Percentiles rank a stretch among this genome's conserved stretches.
Conservation (phyloP, 2,113 vertebrate species). For the Hepsetus odoe region DNA sequence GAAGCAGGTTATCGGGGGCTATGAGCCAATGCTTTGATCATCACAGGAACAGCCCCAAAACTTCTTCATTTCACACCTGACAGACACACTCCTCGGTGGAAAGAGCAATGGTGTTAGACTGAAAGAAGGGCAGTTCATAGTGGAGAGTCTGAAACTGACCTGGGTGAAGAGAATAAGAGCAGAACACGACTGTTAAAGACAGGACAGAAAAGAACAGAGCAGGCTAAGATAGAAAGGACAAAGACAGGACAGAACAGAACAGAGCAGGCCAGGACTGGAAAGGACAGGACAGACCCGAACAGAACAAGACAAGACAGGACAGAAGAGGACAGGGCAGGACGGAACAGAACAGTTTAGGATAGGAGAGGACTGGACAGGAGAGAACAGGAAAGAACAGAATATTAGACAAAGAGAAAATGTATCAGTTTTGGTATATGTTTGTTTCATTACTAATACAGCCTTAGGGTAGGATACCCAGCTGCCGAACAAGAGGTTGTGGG, state of each 20-base stretch:
- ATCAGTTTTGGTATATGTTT: too few relatives aligned
- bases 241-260: too few relatives aligned
- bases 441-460: too few relatives aligned
- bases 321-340: too few relatives aligned
- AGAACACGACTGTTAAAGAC: background rate
- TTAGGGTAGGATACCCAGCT: too few relatives aligned
- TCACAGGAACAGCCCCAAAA: constrained; percentile 15
- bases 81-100: constrained; percentile 8
- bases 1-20: constrained; percentile 26
- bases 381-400: background rate
- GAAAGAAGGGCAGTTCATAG: background rate
- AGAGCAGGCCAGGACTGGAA: too few relatives aligned
- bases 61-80: constrained; percentile 24
- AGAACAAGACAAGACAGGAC: too few relatives aligned
- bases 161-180: background rate
- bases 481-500: too few relatives aligned
- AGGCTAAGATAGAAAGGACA: too few relatives aligned
- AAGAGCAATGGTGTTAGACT: background rate
- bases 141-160: too few relatives aligned
- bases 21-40: constrained; percentile 50
- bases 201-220: background rate
- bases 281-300: too few relatives aligned
- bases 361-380: background rate
- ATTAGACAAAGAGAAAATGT: background rate
- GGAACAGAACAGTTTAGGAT: background rate